These are phyloP conservation scores for Sipha maydis DNA, from an alignment of 2,888 invertebrate species.

Conservation along the genomic window DNA sequence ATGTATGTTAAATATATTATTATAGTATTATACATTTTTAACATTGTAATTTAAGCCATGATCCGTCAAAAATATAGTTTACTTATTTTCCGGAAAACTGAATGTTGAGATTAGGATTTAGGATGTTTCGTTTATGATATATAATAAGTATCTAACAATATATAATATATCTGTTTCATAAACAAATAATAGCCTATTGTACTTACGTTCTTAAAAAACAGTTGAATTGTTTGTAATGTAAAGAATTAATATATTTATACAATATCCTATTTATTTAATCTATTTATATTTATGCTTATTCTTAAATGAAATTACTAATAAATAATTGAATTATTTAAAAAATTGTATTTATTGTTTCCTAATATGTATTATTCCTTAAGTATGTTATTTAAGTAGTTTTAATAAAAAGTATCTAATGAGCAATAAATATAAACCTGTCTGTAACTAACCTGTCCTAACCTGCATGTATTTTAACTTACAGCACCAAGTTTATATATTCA, in stretches of 20 bases:
- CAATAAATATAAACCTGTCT: neutral
- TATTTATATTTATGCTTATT: neutral
- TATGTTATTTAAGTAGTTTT: neutral
- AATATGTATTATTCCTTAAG: neutral
- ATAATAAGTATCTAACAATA: no score
- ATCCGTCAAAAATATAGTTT: neutral
- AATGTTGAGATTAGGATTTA: no score
- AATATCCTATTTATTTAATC: neutral
- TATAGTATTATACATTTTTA: neutral
- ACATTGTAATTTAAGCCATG: neutral
- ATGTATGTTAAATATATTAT: neutral
- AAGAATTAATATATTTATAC: no score
- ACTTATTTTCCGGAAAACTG: neutral
- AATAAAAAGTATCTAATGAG: neutral
- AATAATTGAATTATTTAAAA: neutral
- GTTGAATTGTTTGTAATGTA: neutral
- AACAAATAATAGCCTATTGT: no score
- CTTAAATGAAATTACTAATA: neutral
- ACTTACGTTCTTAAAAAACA: no score
- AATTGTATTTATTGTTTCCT: neutral
- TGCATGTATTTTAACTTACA: no score
- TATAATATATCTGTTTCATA: no score
- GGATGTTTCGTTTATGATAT: no score
- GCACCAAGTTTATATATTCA: no score
- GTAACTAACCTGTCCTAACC: no score